A percentile compares a stretch with the other conserved stretches of the same genome.
These are phyloP conservation scores for Lampris incognitus DNA, from an alignment of 2,113 vertebrate species.

Conservation along the genomic window DNA sequence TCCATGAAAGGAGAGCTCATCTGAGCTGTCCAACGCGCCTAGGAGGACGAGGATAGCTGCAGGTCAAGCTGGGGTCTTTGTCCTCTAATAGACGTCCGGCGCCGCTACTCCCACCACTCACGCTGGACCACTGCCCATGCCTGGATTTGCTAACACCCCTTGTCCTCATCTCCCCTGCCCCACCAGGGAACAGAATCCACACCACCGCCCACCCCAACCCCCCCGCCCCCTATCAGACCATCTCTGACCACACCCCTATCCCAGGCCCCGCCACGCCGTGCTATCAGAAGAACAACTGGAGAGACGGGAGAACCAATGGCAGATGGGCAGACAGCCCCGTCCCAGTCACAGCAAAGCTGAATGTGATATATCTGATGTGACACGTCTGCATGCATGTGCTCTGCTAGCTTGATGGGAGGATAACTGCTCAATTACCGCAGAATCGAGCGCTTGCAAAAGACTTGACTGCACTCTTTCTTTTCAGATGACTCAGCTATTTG, in stretches of 20 bases:
- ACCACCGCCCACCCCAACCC: no score
- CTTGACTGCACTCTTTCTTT: no score
- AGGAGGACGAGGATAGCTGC: background rate
- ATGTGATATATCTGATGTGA: background rate
- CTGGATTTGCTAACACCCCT: background rate
- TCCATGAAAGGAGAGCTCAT: background rate
- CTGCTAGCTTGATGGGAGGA: no score
- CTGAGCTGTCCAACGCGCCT: background rate
- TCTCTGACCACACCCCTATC: constrained; percentile 2
- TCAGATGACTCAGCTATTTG: no score
- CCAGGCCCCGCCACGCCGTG: background rate
- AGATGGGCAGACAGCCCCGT: constrained; percentile 18
- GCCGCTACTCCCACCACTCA: constrained; percentile 11
- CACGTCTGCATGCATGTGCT: constrained; percentile 4
- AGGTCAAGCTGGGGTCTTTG: background rate
- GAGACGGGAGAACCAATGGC: constrained; percentile 40
- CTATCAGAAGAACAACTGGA: constrained; percentile 39
- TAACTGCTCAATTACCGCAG: no score
- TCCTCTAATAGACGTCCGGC: background rate
- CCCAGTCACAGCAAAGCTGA: constrained; percentile 18
- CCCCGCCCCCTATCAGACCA: constrained; percentile 13
- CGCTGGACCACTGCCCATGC: constrained; percentile 12
- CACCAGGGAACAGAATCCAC: background rate
- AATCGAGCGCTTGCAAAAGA: no score
- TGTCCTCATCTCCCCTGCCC: constrained; percentile 23